Evolutionary conservation across 2,888 invertebrate genomes (phyloP).

Genomic region (Acholoe squamosa): DNA sequence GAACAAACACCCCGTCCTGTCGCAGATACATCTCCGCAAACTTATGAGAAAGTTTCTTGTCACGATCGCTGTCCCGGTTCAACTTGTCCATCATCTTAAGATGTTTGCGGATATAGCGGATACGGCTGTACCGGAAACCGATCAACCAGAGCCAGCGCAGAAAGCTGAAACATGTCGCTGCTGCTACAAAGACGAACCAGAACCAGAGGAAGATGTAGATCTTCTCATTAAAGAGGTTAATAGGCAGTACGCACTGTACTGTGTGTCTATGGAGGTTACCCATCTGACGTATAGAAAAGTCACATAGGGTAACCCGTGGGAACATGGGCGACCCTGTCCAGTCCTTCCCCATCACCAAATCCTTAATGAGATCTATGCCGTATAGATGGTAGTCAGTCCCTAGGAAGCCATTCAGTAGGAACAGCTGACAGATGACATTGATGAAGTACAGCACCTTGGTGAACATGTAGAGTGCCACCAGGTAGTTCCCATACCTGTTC

Average conservation of each 20-base stretch:
- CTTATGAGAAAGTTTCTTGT: conserved; percentile 71
- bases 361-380: conserved; percentile 84
- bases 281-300: conserved; percentile 83
- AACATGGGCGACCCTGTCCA: conserved; percentile 81
- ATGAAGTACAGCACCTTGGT: conserved; percentile 83
- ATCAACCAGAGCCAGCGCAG: conserved; percentile 83
- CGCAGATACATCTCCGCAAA: conserved; percentile 73
- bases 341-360: conserved; percentile 82
- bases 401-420: conserved; percentile 84
- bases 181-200: conserved; percentile 84
- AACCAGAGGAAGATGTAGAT: conserved; percentile 85
- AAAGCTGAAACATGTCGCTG: conserved; percentile 83
- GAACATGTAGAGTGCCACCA: conserved; percentile 84
- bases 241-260: conserved; percentile 83
- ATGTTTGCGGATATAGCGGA: conserved; percentile 83
- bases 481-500: conserved; percentile 84
- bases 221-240: conserved; percentile 78
- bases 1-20: conserved; percentile 72
- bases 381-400: conserved; percentile 83
- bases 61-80: conserved; percentile 71
- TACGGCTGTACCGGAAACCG: conserved; percentile 81
- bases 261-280: conserved; percentile 83
- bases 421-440: conserved; percentile 84
- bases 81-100: conserved; percentile 82
- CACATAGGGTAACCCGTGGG: conserved; percentile 83